phyloP scores from a whole-genome alignment of 2,888 invertebrate species.

The Agonum fuliginosum region DNA sequence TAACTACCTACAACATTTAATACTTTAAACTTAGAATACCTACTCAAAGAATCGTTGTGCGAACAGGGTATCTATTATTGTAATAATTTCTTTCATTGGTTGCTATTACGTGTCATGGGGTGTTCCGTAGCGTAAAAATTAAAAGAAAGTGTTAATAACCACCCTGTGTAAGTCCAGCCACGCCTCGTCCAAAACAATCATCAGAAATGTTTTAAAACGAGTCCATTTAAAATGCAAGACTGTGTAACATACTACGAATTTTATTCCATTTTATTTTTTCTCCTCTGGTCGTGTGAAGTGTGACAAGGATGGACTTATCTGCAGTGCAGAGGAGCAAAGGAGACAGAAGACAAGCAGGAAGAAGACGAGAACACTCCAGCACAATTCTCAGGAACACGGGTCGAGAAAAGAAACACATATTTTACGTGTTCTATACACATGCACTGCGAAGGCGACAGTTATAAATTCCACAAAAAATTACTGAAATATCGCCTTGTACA shows the following conservation, averaged over 20 bases:
- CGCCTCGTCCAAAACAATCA: conserved; percentile 29
- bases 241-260: conserved; percentile 44
- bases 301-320: not conserved
- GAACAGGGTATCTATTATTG: too few species aligned
- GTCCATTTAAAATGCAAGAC: conserved; percentile 47
- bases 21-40: too few species aligned
- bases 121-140: not conserved
- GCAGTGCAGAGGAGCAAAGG: not conserved
- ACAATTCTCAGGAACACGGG: conserved; percentile 20
- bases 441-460: conserved; percentile 52
- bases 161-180: not conserved
- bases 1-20: too few species aligned
- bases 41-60: too few species aligned
- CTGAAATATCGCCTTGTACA: conserved; percentile 47
- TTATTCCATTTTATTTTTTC: conserved; percentile 48
- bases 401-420: conserved; percentile 44
- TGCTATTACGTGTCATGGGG: not conserved
- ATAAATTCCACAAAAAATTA: conserved; percentile 56
- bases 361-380: conserved; percentile 24
- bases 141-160: not conserved
- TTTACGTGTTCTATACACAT: conserved; percentile 55
- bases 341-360: not conserved
- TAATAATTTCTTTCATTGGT: too few species aligned
- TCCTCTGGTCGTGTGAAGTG: not conserved
- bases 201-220: conserved; percentile 35